Conservation (phyloP, 2,113 vertebrate species). For the Irena cyanogastra region DNA sequence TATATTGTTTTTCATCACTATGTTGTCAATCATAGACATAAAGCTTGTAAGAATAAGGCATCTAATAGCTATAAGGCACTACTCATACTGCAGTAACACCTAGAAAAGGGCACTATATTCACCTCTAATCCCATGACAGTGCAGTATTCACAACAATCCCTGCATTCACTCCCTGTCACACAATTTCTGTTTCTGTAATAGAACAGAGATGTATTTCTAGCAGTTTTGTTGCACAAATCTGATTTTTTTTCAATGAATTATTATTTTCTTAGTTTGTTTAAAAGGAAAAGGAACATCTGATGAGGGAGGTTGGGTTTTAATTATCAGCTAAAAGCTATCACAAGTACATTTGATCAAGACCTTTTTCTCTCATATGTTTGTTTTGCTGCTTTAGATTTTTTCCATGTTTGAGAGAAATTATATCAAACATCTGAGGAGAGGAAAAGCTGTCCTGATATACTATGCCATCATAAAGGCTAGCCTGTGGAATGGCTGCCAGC, state of each 20-base stretch:
- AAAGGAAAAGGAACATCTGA: neutral
- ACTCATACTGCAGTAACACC: neutral
- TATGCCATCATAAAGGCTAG: neutral
- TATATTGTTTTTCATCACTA: neutral
- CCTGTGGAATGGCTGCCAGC: neutral
- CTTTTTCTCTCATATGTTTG: neutral
- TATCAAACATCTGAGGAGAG: neutral
- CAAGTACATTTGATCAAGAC: neutral
- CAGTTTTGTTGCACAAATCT: neutral
- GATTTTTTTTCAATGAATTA: neutral
- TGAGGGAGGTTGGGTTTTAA: rapidly evolving
- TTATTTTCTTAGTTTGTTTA: neutral
- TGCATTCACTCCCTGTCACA: neutral
- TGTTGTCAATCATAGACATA: neutral
- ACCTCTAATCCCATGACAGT: neutral
- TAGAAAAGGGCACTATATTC: neutral
- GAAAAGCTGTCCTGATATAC: neutral
- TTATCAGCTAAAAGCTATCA: neutral
- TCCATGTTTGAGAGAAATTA: neutral
- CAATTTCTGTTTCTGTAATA: neutral
- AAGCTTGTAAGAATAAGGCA: neutral
- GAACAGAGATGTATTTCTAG: neutral
- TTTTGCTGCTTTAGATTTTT: neutral
- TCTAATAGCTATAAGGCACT: neutral
- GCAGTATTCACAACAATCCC: neutral